Percentiles rank a stretch among this genome's conserved stretches.
Evolutionary conservation across 1,140 invertebrate genomes (phyloP).

Genomic region (Cotesia vestalis): DNA sequence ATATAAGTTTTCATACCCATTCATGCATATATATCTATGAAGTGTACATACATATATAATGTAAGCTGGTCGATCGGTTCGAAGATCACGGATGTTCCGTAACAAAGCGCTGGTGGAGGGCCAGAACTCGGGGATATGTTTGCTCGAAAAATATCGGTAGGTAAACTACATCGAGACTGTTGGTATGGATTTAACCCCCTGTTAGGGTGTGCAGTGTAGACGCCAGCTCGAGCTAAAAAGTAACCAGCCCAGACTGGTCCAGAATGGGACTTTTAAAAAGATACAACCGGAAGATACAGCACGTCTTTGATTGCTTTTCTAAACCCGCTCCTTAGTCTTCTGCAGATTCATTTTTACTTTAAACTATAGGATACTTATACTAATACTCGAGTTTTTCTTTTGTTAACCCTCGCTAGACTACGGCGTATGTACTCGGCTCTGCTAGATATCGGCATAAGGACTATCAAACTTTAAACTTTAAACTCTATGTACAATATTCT

Average conservation of each 20-base stretch:
- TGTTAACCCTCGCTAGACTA: too few relatives aligned
- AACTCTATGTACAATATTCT: too few relatives aligned
- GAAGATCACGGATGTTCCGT: too few relatives aligned
- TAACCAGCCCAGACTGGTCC: neutral
- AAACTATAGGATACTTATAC: too few relatives aligned
- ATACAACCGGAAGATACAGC: slow-evolving; percentile 52
- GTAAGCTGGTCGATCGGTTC: too few relatives aligned
- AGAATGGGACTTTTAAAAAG: slow-evolving; percentile 33
- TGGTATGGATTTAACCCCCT: neutral
- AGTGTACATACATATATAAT: too few relatives aligned
- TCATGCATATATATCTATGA: too few relatives aligned
- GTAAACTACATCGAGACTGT: neutral
- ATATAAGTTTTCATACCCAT: neutral
- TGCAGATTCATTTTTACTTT: too few relatives aligned
- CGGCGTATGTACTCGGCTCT: too few relatives aligned
- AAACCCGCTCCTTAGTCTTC: slow-evolving; percentile 31
- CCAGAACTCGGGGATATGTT: neutral
- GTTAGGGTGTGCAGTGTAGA: slow-evolving; percentile 18
- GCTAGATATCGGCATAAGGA: too few relatives aligned
- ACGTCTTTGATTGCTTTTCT: slow-evolving; percentile 58
- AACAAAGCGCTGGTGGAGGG: neutral
- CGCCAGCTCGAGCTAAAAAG: neutral
- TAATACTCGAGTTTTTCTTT: too few relatives aligned
- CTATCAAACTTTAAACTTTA: too few relatives aligned
- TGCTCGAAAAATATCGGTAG: slow-evolving; percentile 28